phyloP scores from a whole-genome alignment of 2,113 vertebrate species.

The Isichthys henryi region DNA sequence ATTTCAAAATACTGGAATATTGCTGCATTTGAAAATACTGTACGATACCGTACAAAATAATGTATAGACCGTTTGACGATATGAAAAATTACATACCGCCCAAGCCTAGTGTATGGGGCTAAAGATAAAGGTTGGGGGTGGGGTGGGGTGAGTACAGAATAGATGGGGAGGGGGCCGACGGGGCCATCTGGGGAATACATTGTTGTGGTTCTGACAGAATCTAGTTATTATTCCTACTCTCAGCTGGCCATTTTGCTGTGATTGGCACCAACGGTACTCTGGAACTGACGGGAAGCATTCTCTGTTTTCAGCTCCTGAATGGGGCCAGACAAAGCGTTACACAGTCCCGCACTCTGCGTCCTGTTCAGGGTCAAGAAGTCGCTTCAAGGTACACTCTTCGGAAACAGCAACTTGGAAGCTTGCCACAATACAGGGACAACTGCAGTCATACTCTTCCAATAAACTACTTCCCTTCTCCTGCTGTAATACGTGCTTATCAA shows the following conservation, averaged over 20 bases:
- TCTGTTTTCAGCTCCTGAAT: neutral
- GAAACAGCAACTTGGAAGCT: neutral
- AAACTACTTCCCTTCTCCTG: neutral
- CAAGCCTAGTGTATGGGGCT: neutral
- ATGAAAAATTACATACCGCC: neutral
- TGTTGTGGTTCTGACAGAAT: neutral
- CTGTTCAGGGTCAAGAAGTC: constrained; percentile 59
- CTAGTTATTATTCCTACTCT: neutral
- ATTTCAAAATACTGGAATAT: neutral
- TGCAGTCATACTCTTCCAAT: neutral
- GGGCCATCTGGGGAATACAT: neutral
- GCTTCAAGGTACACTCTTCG: constrained; percentile 53
- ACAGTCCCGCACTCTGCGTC: constrained; percentile 58
- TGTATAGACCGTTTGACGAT: neutral
- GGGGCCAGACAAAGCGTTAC: constrained; percentile 40
- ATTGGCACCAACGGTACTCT: neutral
- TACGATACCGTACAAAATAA: neutral
- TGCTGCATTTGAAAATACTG: neutral
- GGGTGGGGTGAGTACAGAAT: neutral
- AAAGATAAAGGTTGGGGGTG: neutral
- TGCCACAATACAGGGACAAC: neutral
- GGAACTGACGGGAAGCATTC: neutral
- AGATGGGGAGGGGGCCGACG: neutral
- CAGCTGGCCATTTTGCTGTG: neutral
- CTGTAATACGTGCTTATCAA: neutral